phyloP scores from a whole-genome alignment of 2,113 vertebrate species.

The Mesoclemmys tuberculata region DNA sequence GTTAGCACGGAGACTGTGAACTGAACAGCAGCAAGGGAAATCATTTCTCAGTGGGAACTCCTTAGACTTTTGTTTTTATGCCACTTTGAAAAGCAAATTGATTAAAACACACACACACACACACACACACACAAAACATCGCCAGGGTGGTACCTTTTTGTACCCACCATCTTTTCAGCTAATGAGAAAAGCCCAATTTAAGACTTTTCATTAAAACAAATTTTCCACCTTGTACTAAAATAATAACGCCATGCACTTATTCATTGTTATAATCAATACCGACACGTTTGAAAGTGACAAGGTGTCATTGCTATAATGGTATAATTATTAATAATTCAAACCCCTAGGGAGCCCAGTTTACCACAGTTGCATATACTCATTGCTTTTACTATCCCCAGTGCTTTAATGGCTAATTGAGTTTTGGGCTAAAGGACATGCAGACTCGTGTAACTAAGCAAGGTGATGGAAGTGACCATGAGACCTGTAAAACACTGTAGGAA shows the following conservation, averaged over 20 bases:
- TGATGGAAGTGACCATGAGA: neutral
- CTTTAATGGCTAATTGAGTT: neutral
- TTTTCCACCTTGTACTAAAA: neutral
- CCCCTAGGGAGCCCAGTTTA: neutral
- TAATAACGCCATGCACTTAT: neutral
- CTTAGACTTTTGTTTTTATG: conserved; percentile 31
- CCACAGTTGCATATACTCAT: neutral
- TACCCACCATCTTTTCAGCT: neutral
- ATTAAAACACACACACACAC: neutral
- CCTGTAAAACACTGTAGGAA: neutral
- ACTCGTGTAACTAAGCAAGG: neutral
- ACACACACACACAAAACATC: accelerated
- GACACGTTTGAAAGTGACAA: neutral
- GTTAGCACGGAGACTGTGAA: neutral
- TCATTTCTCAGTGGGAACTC: conserved; percentile 24
- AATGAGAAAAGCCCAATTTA: neutral
- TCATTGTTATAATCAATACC: neutral
- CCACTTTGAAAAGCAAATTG: conserved; percentile 40
- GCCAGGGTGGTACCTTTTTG: neutral
- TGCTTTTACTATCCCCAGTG: neutral
- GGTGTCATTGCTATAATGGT: accelerated
- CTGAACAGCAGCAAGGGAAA: conserved; percentile 56
- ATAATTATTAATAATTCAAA: neutral
- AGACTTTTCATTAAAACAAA: neutral
- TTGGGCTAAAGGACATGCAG: neutral